A percentile compares a stretch with the other conserved stretches of the same genome.
Evolutionary conservation across 2,888 invertebrate species (phyloP).

Genomic region (Gymnocheta viridis): DNA sequence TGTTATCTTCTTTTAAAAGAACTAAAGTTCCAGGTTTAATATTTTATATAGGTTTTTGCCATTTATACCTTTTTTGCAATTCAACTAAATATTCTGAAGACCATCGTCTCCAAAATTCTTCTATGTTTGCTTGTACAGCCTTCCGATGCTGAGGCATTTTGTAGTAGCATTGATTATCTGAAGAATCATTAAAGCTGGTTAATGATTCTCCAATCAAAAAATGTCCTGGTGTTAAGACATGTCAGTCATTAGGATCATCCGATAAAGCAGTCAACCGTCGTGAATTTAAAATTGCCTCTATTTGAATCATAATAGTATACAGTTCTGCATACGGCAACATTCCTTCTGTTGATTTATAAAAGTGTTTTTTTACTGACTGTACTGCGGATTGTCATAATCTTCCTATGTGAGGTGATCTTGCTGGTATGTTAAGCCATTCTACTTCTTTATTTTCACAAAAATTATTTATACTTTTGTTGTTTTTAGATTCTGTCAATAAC

Average conservation of each 20-base stretch:
- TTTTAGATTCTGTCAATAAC: not conserved
- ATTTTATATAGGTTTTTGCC: not conserved
- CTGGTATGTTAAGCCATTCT: too few species aligned
- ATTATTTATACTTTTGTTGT: not conserved
- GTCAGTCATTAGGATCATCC: not conserved
- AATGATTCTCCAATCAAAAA: not conserved
- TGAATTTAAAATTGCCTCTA: not conserved
- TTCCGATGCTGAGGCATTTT: not conserved
- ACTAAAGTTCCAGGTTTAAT: constrained; percentile 10
- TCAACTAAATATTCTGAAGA: not conserved
- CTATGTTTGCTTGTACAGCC: not conserved
- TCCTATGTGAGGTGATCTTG: not conserved
- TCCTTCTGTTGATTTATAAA: not conserved
- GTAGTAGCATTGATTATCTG: not conserved
- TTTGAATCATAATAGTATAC: not conserved
- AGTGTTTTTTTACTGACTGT: not conserved
- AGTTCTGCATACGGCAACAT: not conserved
- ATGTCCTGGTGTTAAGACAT: not conserved
- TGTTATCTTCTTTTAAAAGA: constrained; percentile 49
- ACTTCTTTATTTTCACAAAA: not conserved
- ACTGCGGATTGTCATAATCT: not conserved
- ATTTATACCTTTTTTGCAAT: not conserved
- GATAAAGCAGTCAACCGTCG: not conserved
- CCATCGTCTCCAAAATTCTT: not conserved
- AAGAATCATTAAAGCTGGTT: not conserved